Evolutionary conservation across 1,140 invertebrate genomes (phyloP), one percentile per base, ranked within the genome.

Genomic region (Rhynchophorus ferrugineus): DNA sequence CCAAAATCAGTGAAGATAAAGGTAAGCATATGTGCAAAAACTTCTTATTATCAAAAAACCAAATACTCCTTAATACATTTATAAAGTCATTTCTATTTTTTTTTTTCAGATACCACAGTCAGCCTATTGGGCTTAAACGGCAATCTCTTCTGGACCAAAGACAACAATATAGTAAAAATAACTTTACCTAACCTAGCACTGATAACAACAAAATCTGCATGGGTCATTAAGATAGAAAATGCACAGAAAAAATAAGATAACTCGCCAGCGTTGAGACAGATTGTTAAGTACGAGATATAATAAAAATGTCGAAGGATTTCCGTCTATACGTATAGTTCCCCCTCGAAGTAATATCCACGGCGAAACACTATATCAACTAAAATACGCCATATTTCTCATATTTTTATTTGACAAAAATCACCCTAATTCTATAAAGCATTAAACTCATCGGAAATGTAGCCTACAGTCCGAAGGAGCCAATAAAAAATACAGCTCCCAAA

Each of bases 401-500:
- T 18, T 41, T 43, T 1, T 43, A 24, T 49, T 5, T 9, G 48
- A 34, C 39, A 34, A 35, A 43, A 50, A 50, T 50, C 38, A 43
- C 48, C 22, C 29, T 43, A 17, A 20, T 20, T 21, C 48, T 17
- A 50, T 43, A 50, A 42, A 50, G 39, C 48, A 50, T 50, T 50
- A 50, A 50, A 22, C 39, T 50, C 48, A 50, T 50, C 33, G 38
- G 39, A 39, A 50, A 50, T 50, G 39, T 42, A 24, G 48, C 38
- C 22, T 38, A 35, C 39, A 43, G 48, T 50, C 48, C 48, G 48
- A 50, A 50, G 48, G 16, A 50, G 38, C 39, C 48, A 50, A 50
- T 50, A 50, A 50, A 57, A 51, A 52, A 48, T 50, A 49, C 55
- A 44, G 44, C 38, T 51, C 49, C 55, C 55, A 7, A 48, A 42